These are phyloP conservation scores for Puntigrus tetrazona DNA, from an alignment of 2,113 vertebrate genomes.

Conservation along the genomic window DNA sequence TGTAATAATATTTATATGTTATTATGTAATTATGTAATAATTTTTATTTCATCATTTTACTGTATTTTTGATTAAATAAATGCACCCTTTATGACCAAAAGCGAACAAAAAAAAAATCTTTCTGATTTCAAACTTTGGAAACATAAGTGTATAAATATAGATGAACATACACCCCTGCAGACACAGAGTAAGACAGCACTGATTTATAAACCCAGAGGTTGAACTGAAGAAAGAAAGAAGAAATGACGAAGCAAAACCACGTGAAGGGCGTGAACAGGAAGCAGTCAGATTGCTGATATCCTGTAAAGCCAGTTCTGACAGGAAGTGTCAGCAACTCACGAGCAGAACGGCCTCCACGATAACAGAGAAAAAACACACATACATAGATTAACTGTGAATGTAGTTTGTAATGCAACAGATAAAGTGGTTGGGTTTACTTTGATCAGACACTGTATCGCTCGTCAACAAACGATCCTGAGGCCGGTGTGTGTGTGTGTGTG, in stretches of 20 bases:
- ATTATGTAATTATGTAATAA: no score
- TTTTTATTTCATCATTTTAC: no score
- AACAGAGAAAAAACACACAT: no score
- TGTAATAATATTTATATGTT: no score
- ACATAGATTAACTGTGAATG: no score
- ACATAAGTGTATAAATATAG: no score
- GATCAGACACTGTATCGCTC: neutral
- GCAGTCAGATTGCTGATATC: neutral
- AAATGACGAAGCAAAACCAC: neutral
- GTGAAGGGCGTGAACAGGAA: slow-evolving; percentile 15
- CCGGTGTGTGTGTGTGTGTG: neutral
- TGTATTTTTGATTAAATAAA: no score
- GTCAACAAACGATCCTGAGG: neutral
- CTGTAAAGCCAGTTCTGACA: neutral
- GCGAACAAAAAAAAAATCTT: no score
- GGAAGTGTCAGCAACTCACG: neutral
- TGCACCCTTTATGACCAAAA: no score
- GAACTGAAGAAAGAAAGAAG: neutral
- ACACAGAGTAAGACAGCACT: no score
- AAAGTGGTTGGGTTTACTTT: neutral
- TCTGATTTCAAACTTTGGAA: no score
- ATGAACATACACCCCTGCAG: no score
- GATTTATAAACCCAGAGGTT: neutral
- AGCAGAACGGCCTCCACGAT: neutral
- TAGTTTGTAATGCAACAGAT: neutral